Base-by-base conservation (phyloP, 2,888 invertebrate species). In the Venusia cambrica region DNA sequence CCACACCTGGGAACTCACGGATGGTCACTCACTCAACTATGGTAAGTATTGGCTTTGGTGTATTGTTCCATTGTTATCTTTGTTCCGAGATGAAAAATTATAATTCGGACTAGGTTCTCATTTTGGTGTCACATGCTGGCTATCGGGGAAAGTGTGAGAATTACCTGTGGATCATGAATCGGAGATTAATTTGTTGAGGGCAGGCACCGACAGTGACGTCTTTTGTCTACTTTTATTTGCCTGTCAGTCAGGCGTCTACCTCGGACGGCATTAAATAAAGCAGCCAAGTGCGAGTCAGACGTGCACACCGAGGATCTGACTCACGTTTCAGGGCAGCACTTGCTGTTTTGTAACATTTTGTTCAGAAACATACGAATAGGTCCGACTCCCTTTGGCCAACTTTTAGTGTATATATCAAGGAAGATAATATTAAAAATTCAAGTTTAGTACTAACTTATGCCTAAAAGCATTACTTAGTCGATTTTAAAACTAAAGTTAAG, bases 211-310 rank as follows among this genome's bases (percentile, higher is more conserved):
- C 44, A 46, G 47, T 51, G 40, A 45, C 49, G 48, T 53, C 57
- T 65, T 73, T 75, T 78, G 73, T 79, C 68, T 73, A 68, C 67
- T 73, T 80, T 80, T 83, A 80, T 84, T 83, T 78, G 72, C 66
- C 73, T 77, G 83, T 83, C 84, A 77, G 67, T 83, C 81, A 81
- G 69, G 62, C 62, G 65, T 58, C 71, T 63, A 59, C 49, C 54
- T 65, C 55, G 67, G 70, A 69, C 69, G 65, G n/a, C n/a, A n/a
- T n/a, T n/a, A n/a, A n/a, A n/a, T n/a, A n/a, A n/a, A n/a, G n/a
- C n/a, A n/a, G n/a, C n/a, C n/a, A n/a, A n/a, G n/a, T n/a, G n/a
- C n/a, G n/a, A n/a, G n/a, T n/a, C n/a, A n/a, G n/a, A n/a, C n/a
- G n/a, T n/a, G n/a, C n/a, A n/a, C n/a, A n/a, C n/a, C n/a, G n/a